These are phyloP conservation scores for Silurus meridionalis DNA, from an alignment of 2,113 vertebrate genomes.

Conservation along the genomic window DNA sequence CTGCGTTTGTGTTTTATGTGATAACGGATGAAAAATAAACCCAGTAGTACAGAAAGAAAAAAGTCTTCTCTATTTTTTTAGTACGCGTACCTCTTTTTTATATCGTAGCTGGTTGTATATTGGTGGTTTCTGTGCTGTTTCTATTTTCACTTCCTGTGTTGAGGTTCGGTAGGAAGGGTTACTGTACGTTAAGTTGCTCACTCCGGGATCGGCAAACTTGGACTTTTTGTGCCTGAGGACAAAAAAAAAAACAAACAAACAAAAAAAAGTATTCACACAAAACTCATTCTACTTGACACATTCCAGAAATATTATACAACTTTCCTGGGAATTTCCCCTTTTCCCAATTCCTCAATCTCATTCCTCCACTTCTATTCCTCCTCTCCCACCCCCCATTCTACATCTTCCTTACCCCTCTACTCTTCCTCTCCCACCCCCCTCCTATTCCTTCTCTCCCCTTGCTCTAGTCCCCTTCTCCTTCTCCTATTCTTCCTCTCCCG, in stretches of 20 bases:
- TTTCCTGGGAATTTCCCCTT: too few relatives aligned
- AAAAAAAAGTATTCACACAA: not conserved
- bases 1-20: not conserved
- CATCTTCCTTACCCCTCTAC: too few relatives aligned
- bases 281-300: too few relatives aligned
- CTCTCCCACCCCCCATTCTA: too few relatives aligned
- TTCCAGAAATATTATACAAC: too few relatives aligned
- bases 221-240: slow-evolving; percentile 87
- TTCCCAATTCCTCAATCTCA: too few relatives aligned
- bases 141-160: slow-evolving; percentile 97
- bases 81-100: slow-evolving; percentile 88
- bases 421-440: too few relatives aligned
- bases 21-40: not conserved
- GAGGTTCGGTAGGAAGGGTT: slow-evolving; percentile 97
- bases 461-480: too few relatives aligned
- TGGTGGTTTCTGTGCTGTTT: slow-evolving; percentile 86
- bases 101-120: slow-evolving; percentile 95
- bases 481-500: too few relatives aligned
- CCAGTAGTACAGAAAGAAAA: not conserved
- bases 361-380: too few relatives aligned
- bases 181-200: slow-evolving; percentile 95
- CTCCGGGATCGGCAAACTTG: slow-evolving; percentile 88
- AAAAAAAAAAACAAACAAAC: not conserved
- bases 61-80: too few relatives aligned
- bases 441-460: too few relatives aligned